phyloP scores from a whole-genome alignment of 2,797 vertebrate genomes.

The Cuniculus paca region DNA sequence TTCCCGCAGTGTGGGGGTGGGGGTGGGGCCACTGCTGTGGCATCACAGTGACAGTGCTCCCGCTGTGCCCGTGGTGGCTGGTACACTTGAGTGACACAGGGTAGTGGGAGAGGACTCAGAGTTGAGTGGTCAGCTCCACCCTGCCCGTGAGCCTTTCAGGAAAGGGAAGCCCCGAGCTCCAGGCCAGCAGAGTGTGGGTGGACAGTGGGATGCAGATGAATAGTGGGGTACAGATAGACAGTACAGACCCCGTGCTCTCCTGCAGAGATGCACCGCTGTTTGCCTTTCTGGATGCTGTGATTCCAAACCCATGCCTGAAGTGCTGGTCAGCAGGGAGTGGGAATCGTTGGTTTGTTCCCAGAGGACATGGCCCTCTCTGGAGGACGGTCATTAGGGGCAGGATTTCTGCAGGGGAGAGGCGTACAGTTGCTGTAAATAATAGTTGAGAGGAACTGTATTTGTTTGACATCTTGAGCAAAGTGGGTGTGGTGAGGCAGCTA shows the following conservation, averaged over 20 bases:
- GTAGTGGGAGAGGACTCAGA: neutral
- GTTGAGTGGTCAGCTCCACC: slow-evolving; percentile 54
- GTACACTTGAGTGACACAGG: neutral
- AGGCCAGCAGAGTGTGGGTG: neutral
- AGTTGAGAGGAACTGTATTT: slow-evolving; percentile 70
- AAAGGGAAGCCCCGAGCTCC: slow-evolving; percentile 15
- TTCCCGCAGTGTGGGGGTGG: fast-evolving
- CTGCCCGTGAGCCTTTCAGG: slow-evolving; percentile 49
- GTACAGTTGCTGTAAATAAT: slow-evolving; percentile 79
- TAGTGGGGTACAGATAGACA: neutral
- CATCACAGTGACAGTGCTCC: neutral
- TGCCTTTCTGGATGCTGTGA: slow-evolving; percentile 34
- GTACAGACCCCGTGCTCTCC: neutral
- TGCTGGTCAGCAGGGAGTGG: slow-evolving; percentile 24
- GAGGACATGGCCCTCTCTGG: slow-evolving; percentile 55
- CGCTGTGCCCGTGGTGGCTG: no score
- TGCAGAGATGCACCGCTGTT: neutral
- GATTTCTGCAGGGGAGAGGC: neutral
- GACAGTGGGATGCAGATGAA: neutral
- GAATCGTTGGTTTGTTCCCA: neutral
- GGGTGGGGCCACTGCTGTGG: fast-evolving
- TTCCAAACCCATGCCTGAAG: neutral
- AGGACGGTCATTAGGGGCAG: slow-evolving; percentile 71
- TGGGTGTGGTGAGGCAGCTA: slow-evolving; percentile 82
- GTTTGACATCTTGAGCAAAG: slow-evolving; percentile 72